These are phyloP conservation scores for Limonius californicus DNA, from an alignment of 1,140 invertebrate genomes.

Conservation along the genomic window DNA sequence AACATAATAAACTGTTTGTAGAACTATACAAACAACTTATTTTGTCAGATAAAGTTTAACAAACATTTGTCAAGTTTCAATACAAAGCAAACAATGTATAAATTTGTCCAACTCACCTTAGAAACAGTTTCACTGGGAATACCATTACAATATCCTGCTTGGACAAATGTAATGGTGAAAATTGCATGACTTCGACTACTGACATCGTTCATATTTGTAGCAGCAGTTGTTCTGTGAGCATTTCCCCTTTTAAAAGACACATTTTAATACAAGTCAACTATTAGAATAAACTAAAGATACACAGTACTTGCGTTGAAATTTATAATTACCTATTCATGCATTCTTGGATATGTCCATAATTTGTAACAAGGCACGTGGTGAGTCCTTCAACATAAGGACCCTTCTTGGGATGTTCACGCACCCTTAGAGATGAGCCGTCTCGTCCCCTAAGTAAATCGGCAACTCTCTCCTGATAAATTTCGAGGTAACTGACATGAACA, in stretches of 20 bases:
- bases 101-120: constrained; percentile 57
- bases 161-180: constrained; percentile 88
- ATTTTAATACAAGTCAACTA: not conserved
- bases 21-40: too few relatives aligned
- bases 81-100: too few relatives aligned
- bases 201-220: constrained; percentile 83
- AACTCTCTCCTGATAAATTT: constrained; percentile 90
- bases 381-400: constrained; percentile 94
- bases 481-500: constrained; percentile 81
- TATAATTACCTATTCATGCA: constrained; percentile 40
- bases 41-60: too few relatives aligned
- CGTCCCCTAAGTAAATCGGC: constrained; percentile 76
- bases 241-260: constrained; percentile 60
- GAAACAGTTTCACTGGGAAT: constrained; percentile 85
- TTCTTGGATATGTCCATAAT: constrained; percentile 80
- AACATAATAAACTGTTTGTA: too few relatives aligned
- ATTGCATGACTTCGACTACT: constrained; percentile 94
- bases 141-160: constrained; percentile 76
- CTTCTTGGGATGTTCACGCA: constrained; percentile 86
- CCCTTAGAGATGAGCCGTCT: constrained; percentile 68
- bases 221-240: constrained; percentile 73
- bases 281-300: constrained; percentile 4
- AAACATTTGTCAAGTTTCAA: too few relatives aligned
- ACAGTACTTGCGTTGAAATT: too few relatives aligned
- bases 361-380: constrained; percentile 79